A percentile compares a stretch with the other conserved stretches of the same genome.
These are phyloP conservation scores for Macaca mulatta DNA, from an alignment of 2,113 vertebrate genomes.

Conservation along the genomic window DNA sequence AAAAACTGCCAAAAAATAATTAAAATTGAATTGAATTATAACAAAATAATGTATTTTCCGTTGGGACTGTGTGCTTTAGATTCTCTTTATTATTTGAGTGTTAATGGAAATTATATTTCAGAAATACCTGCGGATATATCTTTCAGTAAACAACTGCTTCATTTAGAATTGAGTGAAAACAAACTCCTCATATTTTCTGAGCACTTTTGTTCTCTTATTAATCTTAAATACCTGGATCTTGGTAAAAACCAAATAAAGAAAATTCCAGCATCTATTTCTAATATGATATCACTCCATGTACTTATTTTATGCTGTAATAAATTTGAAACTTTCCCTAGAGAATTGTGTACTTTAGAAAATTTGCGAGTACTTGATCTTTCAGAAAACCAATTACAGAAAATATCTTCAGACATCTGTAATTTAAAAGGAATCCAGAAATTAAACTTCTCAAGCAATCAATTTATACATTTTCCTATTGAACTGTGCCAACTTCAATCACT, in stretches of 20 bases:
- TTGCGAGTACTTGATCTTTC: constrained; percentile 80
- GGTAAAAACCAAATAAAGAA: constrained; percentile 79
- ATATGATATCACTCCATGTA: constrained; percentile 74
- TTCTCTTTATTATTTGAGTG: constrained; percentile 72
- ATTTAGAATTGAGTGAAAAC: constrained; percentile 77
- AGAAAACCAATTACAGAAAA: constrained; percentile 78
- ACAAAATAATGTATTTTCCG: constrained; percentile 79
- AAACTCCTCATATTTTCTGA: constrained; percentile 72
- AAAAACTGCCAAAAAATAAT: constrained; percentile 77
- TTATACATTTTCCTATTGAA: constrained; percentile 82
- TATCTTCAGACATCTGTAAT: constrained; percentile 75
- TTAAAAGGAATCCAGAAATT: constrained; percentile 79
- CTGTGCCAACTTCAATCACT: constrained; percentile 75
- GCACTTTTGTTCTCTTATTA: constrained; percentile 74
- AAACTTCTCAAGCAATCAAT: constrained; percentile 81
- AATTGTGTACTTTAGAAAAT: constrained; percentile 78
- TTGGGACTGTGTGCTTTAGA: constrained; percentile 74
- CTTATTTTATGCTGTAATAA: constrained; percentile 79
- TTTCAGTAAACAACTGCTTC: constrained; percentile 70
- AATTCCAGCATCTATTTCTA: constrained; percentile 61
- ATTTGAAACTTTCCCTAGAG: constrained; percentile 78
- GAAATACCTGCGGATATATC: constrained; percentile 77
- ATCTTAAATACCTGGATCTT: constrained; percentile 77
- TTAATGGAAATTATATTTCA: constrained; percentile 80
- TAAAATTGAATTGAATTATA: constrained; percentile 75